phyloP scores from a whole-genome alignment of 2,797 vertebrate species.

The Sebastiscus albofasciatus region DNA sequence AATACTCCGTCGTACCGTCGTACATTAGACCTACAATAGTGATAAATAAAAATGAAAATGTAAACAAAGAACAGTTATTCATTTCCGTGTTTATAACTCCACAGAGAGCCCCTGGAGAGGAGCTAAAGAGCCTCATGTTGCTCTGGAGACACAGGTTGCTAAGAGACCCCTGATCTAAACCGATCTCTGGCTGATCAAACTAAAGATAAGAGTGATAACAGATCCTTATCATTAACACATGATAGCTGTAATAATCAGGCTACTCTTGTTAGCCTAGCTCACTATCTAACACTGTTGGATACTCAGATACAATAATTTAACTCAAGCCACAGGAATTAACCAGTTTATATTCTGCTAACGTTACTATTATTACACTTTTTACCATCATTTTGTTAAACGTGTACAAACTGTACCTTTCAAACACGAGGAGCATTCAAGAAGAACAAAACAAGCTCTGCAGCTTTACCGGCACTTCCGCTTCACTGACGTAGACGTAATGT shows the following conservation, averaged over 20 bases:
- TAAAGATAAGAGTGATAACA: neutral
- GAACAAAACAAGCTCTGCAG: neutral
- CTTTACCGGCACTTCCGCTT: conserved; percentile 42
- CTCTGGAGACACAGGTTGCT: fast-evolving
- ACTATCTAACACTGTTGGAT: conserved; percentile 2
- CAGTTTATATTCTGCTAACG: neutral
- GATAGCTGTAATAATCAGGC: fast-evolving
- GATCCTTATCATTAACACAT: neutral
- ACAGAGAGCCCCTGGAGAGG: fast-evolving
- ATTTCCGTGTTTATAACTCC: too few species aligned
- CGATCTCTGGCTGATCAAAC: fast-evolving
- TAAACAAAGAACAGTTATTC: too few species aligned
- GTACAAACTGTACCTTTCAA: conserved; percentile 33
- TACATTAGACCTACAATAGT: too few species aligned
- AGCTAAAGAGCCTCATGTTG: fast-evolving
- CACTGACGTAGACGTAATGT: neutral
- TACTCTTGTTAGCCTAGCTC: conserved; percentile 48
- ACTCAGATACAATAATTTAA: neutral
- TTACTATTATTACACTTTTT: neutral
- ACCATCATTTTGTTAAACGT: fast-evolving
- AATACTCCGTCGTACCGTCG: too few species aligned
- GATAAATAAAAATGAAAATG: too few species aligned
- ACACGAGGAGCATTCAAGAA: conserved; percentile 13
- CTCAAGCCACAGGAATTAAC: fast-evolving
- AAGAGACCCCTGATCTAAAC: too few species aligned